A percentile compares a stretch with the other conserved stretches of the same genome.
phyloP scores from a whole-genome alignment of 2,113 vertebrate species.

The Perca schrenkii region DNA sequence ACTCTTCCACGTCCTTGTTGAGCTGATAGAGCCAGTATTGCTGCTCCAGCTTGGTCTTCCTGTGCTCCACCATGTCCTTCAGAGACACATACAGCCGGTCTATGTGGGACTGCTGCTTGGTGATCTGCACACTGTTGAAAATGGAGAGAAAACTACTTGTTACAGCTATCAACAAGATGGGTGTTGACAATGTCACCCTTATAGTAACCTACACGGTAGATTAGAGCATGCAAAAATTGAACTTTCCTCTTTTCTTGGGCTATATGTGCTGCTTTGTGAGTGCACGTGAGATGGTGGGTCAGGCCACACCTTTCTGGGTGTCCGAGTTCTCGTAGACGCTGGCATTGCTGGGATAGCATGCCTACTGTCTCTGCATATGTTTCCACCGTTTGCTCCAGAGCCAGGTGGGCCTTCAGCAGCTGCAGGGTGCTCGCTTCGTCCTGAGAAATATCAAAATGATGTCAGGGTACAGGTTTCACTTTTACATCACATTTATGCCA shows the following conservation, averaged over 20 bases:
- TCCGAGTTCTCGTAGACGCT: constrained; percentile 87
- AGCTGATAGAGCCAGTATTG: constrained; percentile 94
- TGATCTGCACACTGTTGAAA: constrained; percentile 86
- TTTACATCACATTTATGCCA: background rate
- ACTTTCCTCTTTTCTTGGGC: background rate
- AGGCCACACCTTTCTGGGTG: constrained; percentile 91
- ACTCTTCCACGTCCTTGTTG: constrained; percentile 91
- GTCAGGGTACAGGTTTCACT: background rate
- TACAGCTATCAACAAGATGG: background rate
- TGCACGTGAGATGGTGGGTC: constrained; percentile 8
- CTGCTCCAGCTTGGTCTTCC: constrained; percentile 90
- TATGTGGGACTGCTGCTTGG: constrained; percentile 93
- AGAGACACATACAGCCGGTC: constrained; percentile 92
- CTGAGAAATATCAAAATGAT: constrained; percentile 67
- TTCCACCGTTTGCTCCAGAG: constrained; percentile 92
- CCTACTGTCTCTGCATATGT: constrained; percentile 91
- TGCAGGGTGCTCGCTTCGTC: constrained; percentile 92
- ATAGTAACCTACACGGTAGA: background rate
- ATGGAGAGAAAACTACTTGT: background rate
- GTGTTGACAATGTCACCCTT: background rate
- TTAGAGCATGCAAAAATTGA: background rate
- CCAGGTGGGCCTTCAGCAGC: constrained; percentile 91
- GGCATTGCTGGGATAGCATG: constrained; percentile 90
- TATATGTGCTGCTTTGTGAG: background rate
- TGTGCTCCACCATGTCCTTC: constrained; percentile 93